Conservation (phyloP, 2,113 vertebrate species). For the Heterochromis multidens region DNA sequence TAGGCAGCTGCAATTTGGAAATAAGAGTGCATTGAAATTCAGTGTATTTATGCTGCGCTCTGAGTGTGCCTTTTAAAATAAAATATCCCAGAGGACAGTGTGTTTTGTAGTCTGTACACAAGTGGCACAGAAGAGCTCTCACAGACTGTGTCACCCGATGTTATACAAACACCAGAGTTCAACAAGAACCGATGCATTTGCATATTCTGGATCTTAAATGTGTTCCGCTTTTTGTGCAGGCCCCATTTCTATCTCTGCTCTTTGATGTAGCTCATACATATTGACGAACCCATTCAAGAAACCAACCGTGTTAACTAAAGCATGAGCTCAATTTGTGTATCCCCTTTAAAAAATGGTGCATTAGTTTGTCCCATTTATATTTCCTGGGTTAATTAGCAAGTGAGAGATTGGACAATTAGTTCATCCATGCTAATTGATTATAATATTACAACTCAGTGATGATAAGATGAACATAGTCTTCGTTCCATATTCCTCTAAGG, state of each 20-base stretch:
- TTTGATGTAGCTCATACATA: conserved; percentile 77
- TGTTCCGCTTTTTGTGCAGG: conserved; percentile 43
- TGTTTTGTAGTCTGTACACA: conserved; percentile 62
- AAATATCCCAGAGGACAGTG: conserved; percentile 60
- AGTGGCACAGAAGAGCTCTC: conserved; percentile 46
- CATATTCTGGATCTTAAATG: conserved; percentile 63
- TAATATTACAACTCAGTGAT: conserved; percentile 67
- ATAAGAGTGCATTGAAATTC: conserved; percentile 9
- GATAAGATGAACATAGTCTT: conserved; percentile 62
- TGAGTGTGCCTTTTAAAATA: conserved; percentile 39
- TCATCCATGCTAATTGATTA: conserved; percentile 73
- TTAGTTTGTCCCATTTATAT: conserved; percentile 67
- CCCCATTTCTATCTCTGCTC: conserved; percentile 55
- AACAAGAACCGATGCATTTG: conserved; percentile 60
- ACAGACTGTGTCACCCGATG: conserved; percentile 44
- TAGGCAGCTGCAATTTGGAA: conserved; percentile 1
- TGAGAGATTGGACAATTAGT: conserved; percentile 72
- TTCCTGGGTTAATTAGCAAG: conserved; percentile 66
- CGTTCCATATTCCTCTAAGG: conserved; percentile 58
- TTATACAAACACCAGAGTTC: conserved; percentile 64
- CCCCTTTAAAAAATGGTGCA: conserved; percentile 20
- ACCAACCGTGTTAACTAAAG: conserved; percentile 42
- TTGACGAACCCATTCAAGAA: conserved; percentile 62
- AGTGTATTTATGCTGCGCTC: conserved; percentile 1
- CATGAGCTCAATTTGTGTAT: conserved; percentile 53